Conservation (phyloP, 1,140 invertebrate species). For the Agraylea sexmaculata region DNA sequence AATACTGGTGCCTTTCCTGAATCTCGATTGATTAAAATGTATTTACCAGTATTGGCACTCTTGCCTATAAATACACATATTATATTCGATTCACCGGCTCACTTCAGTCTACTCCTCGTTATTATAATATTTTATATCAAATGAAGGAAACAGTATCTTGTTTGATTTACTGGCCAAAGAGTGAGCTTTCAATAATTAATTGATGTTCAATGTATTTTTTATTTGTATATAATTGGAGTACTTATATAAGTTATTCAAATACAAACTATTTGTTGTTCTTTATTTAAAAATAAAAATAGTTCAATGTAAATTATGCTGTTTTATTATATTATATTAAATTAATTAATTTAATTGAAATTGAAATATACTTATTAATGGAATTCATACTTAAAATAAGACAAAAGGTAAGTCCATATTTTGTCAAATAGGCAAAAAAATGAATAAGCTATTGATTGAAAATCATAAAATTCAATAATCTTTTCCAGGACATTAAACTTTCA, state of each 20-base stretch:
- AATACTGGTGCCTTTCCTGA: too few species aligned
- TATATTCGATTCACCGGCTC: too few species aligned
- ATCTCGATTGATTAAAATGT: constrained; percentile 1
- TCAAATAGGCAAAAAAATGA: too few species aligned
- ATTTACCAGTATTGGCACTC: neutral
- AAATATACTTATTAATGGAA: too few species aligned
- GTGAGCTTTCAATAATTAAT: constrained; percentile 13
- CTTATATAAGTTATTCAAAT: constrained; percentile 10
- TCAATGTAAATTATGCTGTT: constrained; percentile 10
- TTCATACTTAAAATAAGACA: too few species aligned
- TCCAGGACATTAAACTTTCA: too few species aligned
- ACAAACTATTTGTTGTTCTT: constrained; percentile 16
- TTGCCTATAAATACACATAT: constrained; percentile 1
- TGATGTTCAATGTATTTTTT: constrained; percentile 13
- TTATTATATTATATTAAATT: constrained; percentile 6
- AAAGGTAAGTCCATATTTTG: too few species aligned
- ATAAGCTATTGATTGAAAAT: too few species aligned
- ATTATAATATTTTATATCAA: too few species aligned
- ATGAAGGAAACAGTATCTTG: constrained; percentile 4
- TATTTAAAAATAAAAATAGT: constrained; percentile 12
- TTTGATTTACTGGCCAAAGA: constrained; percentile 14
- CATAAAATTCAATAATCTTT: too few species aligned
- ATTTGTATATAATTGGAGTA: constrained; percentile 17
- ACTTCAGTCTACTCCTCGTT: too few species aligned
- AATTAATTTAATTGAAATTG: too few species aligned